phyloP scores from a whole-genome alignment of 2,113 vertebrate genomes.

The Rhadina sibilatrix region DNA sequence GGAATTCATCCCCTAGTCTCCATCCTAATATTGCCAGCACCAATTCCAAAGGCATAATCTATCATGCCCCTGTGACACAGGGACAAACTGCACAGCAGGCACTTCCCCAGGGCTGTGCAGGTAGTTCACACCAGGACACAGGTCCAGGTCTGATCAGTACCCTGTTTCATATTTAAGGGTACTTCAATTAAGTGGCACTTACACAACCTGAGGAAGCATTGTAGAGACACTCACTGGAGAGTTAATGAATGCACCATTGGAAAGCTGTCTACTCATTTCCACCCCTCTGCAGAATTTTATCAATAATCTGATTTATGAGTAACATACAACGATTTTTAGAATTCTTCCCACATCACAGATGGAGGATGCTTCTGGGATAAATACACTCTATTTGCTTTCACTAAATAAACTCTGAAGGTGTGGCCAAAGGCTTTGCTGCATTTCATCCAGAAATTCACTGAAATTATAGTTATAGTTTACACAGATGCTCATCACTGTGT shows the following conservation, averaged over 20 bases:
- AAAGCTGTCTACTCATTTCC: background rate
- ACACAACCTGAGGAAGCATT: background rate
- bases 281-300: background rate
- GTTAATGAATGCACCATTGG: background rate
- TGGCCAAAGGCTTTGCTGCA: background rate
- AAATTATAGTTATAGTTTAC: background rate
- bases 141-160: background rate
- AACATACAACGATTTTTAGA: background rate
- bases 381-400: background rate
- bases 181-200: background rate
- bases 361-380: background rate
- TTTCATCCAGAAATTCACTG: background rate
- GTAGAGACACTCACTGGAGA: background rate
- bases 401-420: background rate
- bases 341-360: background rate
- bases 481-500: background rate
- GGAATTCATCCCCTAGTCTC: background rate
- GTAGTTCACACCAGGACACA: background rate
- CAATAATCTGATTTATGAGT: background rate
- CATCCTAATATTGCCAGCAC: background rate
- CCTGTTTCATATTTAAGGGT: background rate
- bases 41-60: background rate
- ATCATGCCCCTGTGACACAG: background rate
- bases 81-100: background rate
- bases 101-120: background rate